Conservation (phyloP, 2,113 vertebrate genomes). For the Toxotes chatareus region DNA sequence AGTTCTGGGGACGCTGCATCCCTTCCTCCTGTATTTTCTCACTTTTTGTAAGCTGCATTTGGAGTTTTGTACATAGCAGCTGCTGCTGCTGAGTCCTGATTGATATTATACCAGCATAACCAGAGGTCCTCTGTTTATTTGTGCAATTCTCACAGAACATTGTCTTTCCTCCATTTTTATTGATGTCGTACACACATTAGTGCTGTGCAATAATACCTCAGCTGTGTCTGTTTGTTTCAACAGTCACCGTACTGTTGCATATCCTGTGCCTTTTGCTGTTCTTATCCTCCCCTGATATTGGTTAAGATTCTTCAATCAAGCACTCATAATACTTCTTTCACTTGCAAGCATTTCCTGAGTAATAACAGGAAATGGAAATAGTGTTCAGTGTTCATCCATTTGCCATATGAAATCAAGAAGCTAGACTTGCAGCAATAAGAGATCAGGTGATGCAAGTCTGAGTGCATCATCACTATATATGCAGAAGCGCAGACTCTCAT, state of each 20-base stretch:
- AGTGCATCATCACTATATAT: not conserved
- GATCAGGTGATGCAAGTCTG: conserved; percentile 23
- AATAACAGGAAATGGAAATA: conserved; percentile 23
- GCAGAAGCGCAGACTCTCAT: conserved; percentile 4
- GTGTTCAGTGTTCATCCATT: conserved; percentile 22
- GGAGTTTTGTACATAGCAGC: conserved; percentile 24
- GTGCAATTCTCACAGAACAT: not conserved
- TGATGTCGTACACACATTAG: not conserved
- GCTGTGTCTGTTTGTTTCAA: not conserved
- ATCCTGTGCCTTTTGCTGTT: not conserved
- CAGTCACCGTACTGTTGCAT: not conserved
- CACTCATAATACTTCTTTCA: not conserved
- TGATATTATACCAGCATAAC: not conserved
- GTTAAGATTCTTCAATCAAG: not conserved
- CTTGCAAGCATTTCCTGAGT: conserved; percentile 20
- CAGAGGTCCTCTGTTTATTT: conserved; percentile 5
- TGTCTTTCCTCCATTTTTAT: not conserved
- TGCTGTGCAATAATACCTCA: not conserved
- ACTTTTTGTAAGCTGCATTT: conserved; percentile 39
- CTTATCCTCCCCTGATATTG: not conserved
- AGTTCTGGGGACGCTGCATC: not conserved
- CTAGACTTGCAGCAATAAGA: not conserved
- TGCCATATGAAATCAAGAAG: conserved; percentile 8
- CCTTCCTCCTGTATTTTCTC: conserved; percentile 13
- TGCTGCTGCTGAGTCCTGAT: conserved; percentile 18